Conservation (phyloP, 2,888 invertebrate species). For the Torymus auratus region DNA sequence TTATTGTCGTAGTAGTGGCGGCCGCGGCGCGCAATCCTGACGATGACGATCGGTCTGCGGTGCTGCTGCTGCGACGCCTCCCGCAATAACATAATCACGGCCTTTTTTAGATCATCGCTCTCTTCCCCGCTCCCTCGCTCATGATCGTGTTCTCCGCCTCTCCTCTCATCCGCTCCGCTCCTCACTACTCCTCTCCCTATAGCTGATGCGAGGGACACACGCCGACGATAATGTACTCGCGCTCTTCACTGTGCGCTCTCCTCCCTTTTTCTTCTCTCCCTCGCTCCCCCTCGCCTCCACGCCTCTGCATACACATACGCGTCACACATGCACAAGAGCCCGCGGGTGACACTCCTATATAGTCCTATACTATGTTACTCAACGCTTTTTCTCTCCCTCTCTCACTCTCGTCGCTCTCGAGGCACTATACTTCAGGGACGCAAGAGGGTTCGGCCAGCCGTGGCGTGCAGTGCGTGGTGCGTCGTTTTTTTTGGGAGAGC, state of each 20-base stretch:
- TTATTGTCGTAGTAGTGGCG: constrained; percentile 3
- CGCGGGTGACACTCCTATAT: too few species aligned
- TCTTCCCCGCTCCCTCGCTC: neutral
- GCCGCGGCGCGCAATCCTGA: constrained; percentile 20
- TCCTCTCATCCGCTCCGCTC: neutral
- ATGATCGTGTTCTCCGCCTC: neutral
- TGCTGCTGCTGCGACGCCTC: constrained; percentile 43
- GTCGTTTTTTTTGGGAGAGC: too few species aligned
- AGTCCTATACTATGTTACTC: too few species aligned
- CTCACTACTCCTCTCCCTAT: constrained; percentile 1
- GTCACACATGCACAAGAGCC: too few species aligned
- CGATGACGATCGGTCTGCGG: constrained; percentile 23
- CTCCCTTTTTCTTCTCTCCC: neutral
- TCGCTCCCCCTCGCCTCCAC: neutral
- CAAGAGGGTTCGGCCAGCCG: too few species aligned
- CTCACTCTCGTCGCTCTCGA: too few species aligned
- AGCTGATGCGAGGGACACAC: neutral
- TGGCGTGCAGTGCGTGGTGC: too few species aligned
- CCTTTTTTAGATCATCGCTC: constrained; percentile 40
- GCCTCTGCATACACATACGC: too few species aligned
- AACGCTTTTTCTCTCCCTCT: too few species aligned
- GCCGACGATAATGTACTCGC: neutral
- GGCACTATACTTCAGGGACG: too few species aligned
- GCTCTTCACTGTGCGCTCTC: neutral
- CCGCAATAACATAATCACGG: constrained; percentile 54